Base-by-base conservation (phyloP, 2,113 vertebrate genomes). In the Podarcis cretensis region DNA sequence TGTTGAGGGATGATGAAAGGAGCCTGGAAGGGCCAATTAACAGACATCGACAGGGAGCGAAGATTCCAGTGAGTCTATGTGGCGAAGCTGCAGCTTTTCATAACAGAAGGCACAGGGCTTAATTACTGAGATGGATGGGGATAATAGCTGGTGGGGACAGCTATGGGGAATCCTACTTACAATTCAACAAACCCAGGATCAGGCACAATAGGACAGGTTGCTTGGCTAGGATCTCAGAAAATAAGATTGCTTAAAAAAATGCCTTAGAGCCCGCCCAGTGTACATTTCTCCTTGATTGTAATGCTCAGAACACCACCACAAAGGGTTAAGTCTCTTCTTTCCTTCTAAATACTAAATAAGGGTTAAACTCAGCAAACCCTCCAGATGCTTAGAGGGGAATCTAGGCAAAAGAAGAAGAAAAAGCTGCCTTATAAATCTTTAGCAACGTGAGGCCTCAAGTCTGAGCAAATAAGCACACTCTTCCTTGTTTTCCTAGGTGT, bases 261-360 rank as follows among this genome's bases (percentile, higher is more conserved):
- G 27, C 20, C 16, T 69, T 16, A 54, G 27, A 63, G 9, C 25
- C 8, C 6, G 66, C n/a, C 18, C 12, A 37, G 43, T 13, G 3
- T 73, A 37, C 27, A 30, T 63, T 59, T 82, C 54, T 40, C 40
- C 54, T 43, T 16, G 23, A 65, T 32, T 40, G 37, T 63, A 27
- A 59, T 66, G 14, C 37, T 66, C 9, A 21, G 30, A 76, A 77
- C 32, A 82, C 73, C 9, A 40, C 40, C 7, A 68, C 23, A 10
- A 63, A 69, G 37, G 10, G 40, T 82, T 82, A 82, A 86, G 68
- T 14, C 71, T 83, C 30, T 66, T 65, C 54, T 81, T 59, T 43
- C 54, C 20, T 30, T 37, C 79, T 54, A 21, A 73, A 82, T 25
- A 40, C 80, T 66, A 66, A 88, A 76, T 88, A 83, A 86, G 76